phyloP scores from a whole-genome alignment of 2,797 vertebrate species.

The Sebastes cheni region DNA sequence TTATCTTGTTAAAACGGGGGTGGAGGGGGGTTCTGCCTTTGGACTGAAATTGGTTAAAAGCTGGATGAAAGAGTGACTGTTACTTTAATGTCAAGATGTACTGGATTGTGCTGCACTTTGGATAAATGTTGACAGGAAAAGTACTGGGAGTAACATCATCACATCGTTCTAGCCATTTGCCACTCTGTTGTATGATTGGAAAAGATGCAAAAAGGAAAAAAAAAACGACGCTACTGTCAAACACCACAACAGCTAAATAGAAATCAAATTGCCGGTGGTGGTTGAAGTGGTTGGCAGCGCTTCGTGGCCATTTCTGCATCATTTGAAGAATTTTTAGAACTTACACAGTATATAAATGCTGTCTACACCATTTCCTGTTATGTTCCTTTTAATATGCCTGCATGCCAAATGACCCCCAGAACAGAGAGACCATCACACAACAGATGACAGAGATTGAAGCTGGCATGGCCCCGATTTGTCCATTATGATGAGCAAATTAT shows the following conservation, averaged over 20 bases:
- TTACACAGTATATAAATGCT: slow-evolving; percentile 17
- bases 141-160: slow-evolving; percentile 50
- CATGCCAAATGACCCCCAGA: slow-evolving; percentile 67
- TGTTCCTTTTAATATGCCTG: slow-evolving; percentile 47
- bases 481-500: slow-evolving; percentile 78
- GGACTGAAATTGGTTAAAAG: slow-evolving; percentile 57
- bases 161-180: slow-evolving; percentile 34
- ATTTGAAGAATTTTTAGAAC: slow-evolving; percentile 36
- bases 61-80: slow-evolving; percentile 34
- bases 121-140: slow-evolving; percentile 63
- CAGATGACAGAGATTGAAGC: slow-evolving; percentile 71
- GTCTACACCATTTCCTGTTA: slow-evolving; percentile 31
- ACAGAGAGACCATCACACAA: slow-evolving; percentile 58
- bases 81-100: slow-evolving; percentile 34
- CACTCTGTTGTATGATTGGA: slow-evolving; percentile 17
- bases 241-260: slow-evolving; percentile 20
- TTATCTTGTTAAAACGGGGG: slow-evolving; percentile 30
- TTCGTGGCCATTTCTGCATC: slow-evolving; percentile 18
- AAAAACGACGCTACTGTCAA: slow-evolving; percentile 39
- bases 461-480: slow-evolving; percentile 78
- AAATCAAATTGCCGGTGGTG: slow-evolving; percentile 39
- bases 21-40: slow-evolving; percentile 3
- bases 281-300: slow-evolving; percentile 22
- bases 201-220: slow-evolving; percentile 4
- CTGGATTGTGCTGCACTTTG: slow-evolving; percentile 21